Evolutionary conservation across 2,113 vertebrate genomes (phyloP), one percentile per base, ranked within the genome.

Genomic region (Phalacrocorax brasilianus): DNA sequence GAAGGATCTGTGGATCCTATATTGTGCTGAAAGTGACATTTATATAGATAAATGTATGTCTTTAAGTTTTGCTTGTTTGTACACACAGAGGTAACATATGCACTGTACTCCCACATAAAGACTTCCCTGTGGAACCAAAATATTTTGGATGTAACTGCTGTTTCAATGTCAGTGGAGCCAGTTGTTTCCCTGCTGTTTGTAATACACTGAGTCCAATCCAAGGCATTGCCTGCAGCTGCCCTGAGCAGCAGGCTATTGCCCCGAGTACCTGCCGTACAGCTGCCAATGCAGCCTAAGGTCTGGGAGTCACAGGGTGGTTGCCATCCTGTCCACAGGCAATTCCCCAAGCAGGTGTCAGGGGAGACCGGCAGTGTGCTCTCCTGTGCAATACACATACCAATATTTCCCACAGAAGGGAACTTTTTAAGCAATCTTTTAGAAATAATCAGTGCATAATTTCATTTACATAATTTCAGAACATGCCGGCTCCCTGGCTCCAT

Each of bases 11-110:
- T 16, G 42, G 63, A 93, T 68, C 24, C 42, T 58, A 3, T 18
- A 28, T 21, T 68, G 38, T 68, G 18, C 71, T 1, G 1, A 91
- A 94, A 85, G 58, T 55, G 70, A 62, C 87, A 55, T 92, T 76
- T 91, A 76, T 72, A 53, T 19, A 89, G 81, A 92, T 76, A 92
- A 78, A 68, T 23, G 12, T 3, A 1, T 21, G 13, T 61, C 53
- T 78, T 63, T 75, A 50, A 76, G 38, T 87, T 94, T 71, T 65
- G 27, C 66, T 89, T 96, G 83, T 96, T 93, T 94, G 80, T 78
- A 86, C 33, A 89, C 79, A 91, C 56, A 23, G 2, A 61, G 63
- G 80, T 89, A 95, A 94, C 83, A 45, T 20, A 88, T 73, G 45
- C 74, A 52, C 42, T 70, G 28, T 24, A 88, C 72, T 93, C 89